Evolutionary conservation across 2,113 vertebrate species (phyloP).

Genomic region (Hyla sarda): DNA sequence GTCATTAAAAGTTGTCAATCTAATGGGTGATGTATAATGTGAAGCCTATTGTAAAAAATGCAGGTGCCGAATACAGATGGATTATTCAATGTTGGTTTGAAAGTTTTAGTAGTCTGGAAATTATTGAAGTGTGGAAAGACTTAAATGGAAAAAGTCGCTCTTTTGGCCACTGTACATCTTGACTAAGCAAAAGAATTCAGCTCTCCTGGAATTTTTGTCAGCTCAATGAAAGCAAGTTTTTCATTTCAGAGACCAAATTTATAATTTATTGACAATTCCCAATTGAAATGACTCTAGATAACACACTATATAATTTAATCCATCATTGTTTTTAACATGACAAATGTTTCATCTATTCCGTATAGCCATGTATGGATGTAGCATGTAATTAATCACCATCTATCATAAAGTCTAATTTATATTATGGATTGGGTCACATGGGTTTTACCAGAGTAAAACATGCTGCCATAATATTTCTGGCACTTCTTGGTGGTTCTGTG

Average conservation of each 20-base stretch:
- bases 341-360: neutral
- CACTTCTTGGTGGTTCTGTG: no score
- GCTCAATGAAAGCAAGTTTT: neutral
- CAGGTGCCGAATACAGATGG: constrained; percentile 44
- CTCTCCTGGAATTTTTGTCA: neutral
- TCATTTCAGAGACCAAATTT: neutral
- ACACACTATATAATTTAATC: neutral
- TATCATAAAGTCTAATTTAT: no score
- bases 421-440: no score
- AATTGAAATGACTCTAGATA: neutral
- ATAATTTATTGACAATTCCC: neutral
- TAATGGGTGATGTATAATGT: constrained; percentile 36
- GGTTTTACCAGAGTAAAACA: no score
- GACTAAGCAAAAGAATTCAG: constrained; percentile 20
- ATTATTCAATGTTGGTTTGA: constrained; percentile 4
- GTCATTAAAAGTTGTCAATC: constrained; percentile 40
- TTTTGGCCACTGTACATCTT: neutral
- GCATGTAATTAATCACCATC: neutral
- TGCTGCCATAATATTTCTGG: no score
- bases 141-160: constrained; percentile 33
- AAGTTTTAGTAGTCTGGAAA: constrained; percentile 31
- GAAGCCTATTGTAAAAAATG: constrained; percentile 33
- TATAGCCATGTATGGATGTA: neutral
- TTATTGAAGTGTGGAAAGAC: constrained; percentile 40
- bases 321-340: neutral